Evolutionary conservation across 2,797 vertebrate genomes (phyloP).

Genomic region (Aselliscus stoliczkanus): DNA sequence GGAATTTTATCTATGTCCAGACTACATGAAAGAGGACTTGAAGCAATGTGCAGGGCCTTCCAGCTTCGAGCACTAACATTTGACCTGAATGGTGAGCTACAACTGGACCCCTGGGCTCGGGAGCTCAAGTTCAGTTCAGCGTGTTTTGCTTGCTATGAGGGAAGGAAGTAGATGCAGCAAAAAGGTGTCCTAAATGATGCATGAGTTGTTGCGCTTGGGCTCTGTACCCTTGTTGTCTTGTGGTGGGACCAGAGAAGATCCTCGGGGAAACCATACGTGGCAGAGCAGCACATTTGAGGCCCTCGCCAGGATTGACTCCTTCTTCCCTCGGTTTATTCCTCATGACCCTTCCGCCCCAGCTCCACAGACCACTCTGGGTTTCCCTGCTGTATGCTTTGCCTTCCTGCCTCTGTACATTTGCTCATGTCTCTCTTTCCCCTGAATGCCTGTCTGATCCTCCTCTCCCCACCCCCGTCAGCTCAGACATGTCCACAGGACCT

Average conservation of each 20-base stretch:
- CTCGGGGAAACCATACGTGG: not conserved
- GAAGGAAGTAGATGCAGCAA: not conserved
- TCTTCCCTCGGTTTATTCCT: not conserved
- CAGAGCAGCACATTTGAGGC: not conserved
- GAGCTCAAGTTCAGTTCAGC: not conserved
- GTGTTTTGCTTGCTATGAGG: not conserved
- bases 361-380: not conserved
- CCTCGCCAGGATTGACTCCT: not conserved
- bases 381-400: not conserved
- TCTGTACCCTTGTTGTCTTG: not conserved
- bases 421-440: not conserved
- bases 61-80: not conserved
- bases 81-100: not conserved
- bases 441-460: not conserved
- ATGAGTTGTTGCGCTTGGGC: fast-evolving
- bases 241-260: not conserved
- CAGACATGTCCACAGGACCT: not conserved
- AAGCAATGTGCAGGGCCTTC: not conserved
- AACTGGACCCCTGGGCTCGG: fast-evolving
- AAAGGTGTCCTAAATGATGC: not conserved
- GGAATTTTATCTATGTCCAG: not conserved
- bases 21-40: not conserved
- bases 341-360: not conserved
- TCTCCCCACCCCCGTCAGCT: not conserved
- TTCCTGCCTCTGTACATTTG: not conserved